A percentile compares a stretch with the other conserved stretches of the same genome.
Conservation (phyloP, 2,797 vertebrate species). For the Emys orbicularis region DNA sequence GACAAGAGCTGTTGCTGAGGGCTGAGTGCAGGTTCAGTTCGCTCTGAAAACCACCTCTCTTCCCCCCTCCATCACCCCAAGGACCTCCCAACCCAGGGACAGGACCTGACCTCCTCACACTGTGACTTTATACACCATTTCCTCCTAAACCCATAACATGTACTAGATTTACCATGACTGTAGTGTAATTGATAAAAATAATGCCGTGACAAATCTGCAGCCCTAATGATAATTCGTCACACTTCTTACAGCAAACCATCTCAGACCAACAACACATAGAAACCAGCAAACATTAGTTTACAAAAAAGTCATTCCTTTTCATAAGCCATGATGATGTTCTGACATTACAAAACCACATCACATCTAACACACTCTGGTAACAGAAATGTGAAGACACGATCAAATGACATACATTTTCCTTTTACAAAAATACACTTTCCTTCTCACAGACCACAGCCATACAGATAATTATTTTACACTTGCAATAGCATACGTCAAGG, state of each 20-base stretch:
- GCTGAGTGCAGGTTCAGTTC: neutral
- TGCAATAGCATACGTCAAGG: accelerated
- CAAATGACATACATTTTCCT: accelerated
- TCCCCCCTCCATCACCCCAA: neutral
- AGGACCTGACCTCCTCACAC: neutral
- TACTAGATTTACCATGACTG: neutral
- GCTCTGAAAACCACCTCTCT: no score
- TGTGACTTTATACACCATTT: neutral
- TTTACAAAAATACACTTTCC: neutral
- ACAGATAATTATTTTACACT: accelerated
- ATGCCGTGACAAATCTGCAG: neutral
- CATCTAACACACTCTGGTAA: accelerated
- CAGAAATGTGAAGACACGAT: neutral
- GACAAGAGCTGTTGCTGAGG: neutral
- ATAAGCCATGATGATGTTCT: accelerated
- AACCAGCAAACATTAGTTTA: neutral
- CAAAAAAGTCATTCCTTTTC: neutral
- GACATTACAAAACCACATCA: neutral
- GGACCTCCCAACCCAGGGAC: neutral
- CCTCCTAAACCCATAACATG: neutral
- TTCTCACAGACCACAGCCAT: neutral
- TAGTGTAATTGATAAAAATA: neutral
- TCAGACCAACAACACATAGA: neutral
- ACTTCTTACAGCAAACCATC: neutral
- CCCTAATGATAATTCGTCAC: neutral